Evolutionary conservation across 2,797 vertebrate genomes (phyloP).

Genomic region (Emys orbicularis): DNA sequence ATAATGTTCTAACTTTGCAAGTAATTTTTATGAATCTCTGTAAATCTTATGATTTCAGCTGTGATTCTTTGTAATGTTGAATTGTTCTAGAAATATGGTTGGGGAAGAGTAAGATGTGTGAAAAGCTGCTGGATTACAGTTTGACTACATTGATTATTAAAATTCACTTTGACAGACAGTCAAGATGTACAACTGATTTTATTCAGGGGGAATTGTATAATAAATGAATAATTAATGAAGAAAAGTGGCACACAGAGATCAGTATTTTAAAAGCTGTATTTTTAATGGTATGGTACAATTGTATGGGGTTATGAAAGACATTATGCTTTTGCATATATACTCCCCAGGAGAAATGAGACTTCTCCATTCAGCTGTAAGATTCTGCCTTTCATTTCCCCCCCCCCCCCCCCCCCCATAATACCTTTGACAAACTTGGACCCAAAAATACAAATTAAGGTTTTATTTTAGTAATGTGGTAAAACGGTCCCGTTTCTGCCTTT

Average conservation of each 20-base stretch:
- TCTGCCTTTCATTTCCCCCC: not conserved
- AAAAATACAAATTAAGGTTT: not conserved
- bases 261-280: conserved; percentile 43
- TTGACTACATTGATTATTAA: conserved; percentile 65
- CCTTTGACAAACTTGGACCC: not conserved
- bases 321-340: not conserved
- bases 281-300: conserved; percentile 13
- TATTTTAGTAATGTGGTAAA: not conserved
- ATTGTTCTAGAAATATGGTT: conserved; percentile 42
- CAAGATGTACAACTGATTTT: conserved; percentile 57
- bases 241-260: conserved; percentile 52
- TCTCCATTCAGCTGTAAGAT: not conserved
- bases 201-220: conserved; percentile 69
- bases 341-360: not conserved
- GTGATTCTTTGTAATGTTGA: conserved; percentile 47
- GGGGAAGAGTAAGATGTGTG: conserved; percentile 32
- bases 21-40: conserved; percentile 60
- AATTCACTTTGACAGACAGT: conserved; percentile 55
- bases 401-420: not conserved
- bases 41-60: conserved; percentile 36
- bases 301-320: accelerated
- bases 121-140: conserved; percentile 72
- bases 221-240: conserved; percentile 68
- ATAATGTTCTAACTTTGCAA: conserved; percentile 51
- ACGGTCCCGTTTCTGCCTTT: not conserved